These are phyloP conservation scores for Sipha flava DNA, from an alignment of 1,140 invertebrate genomes.

Conservation along the genomic window DNA sequence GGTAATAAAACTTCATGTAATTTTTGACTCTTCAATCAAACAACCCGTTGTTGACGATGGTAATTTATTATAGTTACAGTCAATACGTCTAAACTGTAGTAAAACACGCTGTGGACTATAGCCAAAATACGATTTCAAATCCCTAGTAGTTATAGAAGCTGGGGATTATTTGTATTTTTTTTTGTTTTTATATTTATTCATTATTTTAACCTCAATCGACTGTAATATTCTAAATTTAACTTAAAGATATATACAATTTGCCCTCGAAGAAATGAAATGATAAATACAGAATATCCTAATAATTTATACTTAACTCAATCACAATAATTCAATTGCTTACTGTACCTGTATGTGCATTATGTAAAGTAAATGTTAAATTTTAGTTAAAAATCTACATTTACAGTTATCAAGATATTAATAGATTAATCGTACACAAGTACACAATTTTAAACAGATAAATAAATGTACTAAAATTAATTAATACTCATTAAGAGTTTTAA, in stretches of 20 bases:
- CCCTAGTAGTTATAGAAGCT: not conserved
- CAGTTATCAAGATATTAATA: too few species aligned
- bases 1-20: not conserved
- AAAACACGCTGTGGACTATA: not conserved
- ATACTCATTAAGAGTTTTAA: not conserved
- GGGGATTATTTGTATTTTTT: not conserved
- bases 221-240: not conserved
- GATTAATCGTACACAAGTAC: not conserved
- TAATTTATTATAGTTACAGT: not conserved
- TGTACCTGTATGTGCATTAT: too few species aligned
- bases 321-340: too few species aligned
- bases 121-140: not conserved
- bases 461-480: not conserved
- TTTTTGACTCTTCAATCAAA: too few species aligned
- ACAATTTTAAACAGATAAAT: not conserved
- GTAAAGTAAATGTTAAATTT: too few species aligned
- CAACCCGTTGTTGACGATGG: too few species aligned
- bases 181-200: not conserved
- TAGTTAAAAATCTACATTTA: too few species aligned
- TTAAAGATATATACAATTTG: too few species aligned
- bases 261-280: too few species aligned
- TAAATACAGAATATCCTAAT: too few species aligned
- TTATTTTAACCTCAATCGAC: slow-evolving; percentile 1
- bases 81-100: not conserved
- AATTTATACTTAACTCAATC: too few species aligned